Percentiles rank a stretch among this genome's conserved stretches.
Conservation (phyloP, 2,113 vertebrate species). For the Periophthalmus modestus region DNA sequence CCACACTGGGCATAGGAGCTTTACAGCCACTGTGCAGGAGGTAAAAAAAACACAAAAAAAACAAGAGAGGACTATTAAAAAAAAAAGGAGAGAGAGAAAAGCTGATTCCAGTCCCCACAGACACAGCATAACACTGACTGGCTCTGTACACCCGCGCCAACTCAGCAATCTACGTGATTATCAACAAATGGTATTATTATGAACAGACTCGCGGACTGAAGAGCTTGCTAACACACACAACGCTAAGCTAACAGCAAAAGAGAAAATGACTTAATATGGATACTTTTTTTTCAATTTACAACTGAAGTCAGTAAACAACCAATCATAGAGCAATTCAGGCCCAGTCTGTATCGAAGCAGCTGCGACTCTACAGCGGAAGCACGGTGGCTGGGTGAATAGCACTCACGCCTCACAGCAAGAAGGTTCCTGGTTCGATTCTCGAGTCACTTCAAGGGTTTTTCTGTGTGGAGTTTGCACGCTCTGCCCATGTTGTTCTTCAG, state of each 20-base stretch:
- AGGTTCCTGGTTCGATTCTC: too few species aligned
- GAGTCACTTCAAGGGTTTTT: too few species aligned
- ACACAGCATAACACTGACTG: conserved; percentile 57
- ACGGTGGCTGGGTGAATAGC: too few species aligned
- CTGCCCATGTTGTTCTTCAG: too few species aligned
- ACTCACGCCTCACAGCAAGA: too few species aligned
- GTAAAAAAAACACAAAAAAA: conserved; percentile 24
- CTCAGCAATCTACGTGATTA: conserved; percentile 36
- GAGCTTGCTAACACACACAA: neutral
- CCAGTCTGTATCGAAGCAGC: neutral
- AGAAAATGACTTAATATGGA: neutral
- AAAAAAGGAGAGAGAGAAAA: conserved; percentile 47
- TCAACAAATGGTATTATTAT: conserved; percentile 30
- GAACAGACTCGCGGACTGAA: neutral
- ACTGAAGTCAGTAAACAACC: conserved; percentile 53
- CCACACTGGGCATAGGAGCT: conserved; percentile 66
- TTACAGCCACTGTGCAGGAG: conserved; percentile 63
- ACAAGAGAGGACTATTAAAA: conserved; percentile 46
- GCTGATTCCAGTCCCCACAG: conserved; percentile 64
- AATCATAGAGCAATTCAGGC: conserved; percentile 50
- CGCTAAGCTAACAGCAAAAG: neutral
- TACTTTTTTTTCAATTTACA: conserved; percentile 54
- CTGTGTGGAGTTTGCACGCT: too few species aligned
- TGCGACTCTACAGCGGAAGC: too few species aligned
- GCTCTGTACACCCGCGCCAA: conserved; percentile 46